phyloP scores from a whole-genome alignment of 2,113 vertebrate genomes.

The Amazona vittata region DNA sequence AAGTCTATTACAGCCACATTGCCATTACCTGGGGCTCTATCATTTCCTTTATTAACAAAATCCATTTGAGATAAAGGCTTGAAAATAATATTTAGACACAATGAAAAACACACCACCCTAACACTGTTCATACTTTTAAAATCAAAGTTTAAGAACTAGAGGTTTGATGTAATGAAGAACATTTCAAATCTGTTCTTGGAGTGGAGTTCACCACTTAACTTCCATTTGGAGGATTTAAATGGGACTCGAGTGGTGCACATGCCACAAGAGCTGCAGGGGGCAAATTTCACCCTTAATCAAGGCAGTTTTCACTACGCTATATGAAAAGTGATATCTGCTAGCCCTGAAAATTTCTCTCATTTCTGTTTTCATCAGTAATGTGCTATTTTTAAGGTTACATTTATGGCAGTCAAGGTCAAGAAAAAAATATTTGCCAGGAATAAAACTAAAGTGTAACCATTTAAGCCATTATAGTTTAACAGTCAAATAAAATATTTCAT shows the following conservation, averaged over 20 bases:
- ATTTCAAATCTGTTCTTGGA: constrained; percentile 38
- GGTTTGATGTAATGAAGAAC: constrained; percentile 39
- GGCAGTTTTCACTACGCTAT: not conserved
- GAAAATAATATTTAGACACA: constrained; percentile 63
- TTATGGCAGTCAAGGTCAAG: not conserved
- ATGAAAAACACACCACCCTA: constrained; percentile 30
- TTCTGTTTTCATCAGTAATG: not conserved
- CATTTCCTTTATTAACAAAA: constrained; percentile 73
- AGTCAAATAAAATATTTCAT: not conserved
- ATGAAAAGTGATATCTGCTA: not conserved
- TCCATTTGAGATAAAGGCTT: constrained; percentile 55
- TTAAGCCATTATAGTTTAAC: not conserved
- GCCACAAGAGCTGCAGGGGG: not conserved
- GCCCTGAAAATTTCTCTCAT: not conserved
- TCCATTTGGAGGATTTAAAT: constrained; percentile 38
- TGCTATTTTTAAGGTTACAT: not conserved
- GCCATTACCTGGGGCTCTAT: constrained; percentile 63
- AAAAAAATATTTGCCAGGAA: not conserved
- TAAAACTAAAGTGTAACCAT: not conserved
- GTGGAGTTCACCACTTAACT: constrained; percentile 6
- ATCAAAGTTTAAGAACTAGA: constrained; percentile 61
- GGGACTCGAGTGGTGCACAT: not conserved
- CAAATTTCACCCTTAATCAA: constrained; percentile 28
- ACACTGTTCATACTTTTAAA: not conserved
- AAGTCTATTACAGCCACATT: constrained; percentile 69